Base-by-base conservation (phyloP, 2,797 vertebrate species). In the Sardinella longiceps region DNA sequence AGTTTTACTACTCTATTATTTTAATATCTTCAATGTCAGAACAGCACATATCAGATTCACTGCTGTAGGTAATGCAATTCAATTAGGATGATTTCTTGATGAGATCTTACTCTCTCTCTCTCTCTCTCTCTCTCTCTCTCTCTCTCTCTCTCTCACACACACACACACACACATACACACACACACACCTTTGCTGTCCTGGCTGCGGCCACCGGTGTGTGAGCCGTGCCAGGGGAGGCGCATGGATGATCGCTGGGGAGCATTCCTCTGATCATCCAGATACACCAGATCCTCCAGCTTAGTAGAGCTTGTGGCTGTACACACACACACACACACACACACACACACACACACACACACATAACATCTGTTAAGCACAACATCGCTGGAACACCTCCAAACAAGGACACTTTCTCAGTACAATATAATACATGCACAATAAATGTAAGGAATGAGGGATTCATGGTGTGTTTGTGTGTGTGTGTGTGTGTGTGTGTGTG, bases 211-310 rank as follows among this genome's bases (percentile, higher is more conserved):
- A 20, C 98, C 96, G 70, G 94, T 94, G 87, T 93, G 88, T 0
- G 96, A 94, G 81, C 82, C 96, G 90, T 98, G 96, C 96, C 96
- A 97, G 0, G 96, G 97, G 43, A 97, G 94, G 80, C 98, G 96
- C 84, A 99, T 95, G 0, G 98, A 99, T 0, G 96, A 94, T 50
- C 97, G 95, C 82, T 98, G 94, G 10, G 97, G 97, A 58, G 95
- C 56, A 85, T 95, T 96, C 88, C 97, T 96, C 85, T 98, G 97
- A 83, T 96, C 96, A 63, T 99, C 97, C 91, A 99, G 90, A 83
- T 96, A 99, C 88, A 93, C 96, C 92, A 99, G 86, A 87, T 99
- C 98, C 94, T 99, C 98, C 92, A 99, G 88, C 86, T 98, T 98
- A 89, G 98, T 98, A 87, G 97, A 97, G 93, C 98, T 98, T 77